phyloP scores from a whole-genome alignment of 2,888 invertebrate genomes.

The Agrochola macilenta region DNA sequence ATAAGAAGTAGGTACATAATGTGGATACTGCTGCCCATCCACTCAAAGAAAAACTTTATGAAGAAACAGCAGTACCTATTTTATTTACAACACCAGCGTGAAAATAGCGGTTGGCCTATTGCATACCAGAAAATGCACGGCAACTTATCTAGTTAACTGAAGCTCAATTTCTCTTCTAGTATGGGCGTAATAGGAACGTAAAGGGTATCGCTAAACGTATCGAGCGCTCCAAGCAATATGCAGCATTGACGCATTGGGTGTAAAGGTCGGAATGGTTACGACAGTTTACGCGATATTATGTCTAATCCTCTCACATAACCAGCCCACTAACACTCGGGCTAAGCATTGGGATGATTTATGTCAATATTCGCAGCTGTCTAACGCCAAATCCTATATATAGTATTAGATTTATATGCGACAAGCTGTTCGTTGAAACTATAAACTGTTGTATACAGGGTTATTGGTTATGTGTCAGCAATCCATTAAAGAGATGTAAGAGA shows the following conservation, averaged over 20 bases:
- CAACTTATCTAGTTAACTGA: slow-evolving; percentile 47
- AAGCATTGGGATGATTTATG: slow-evolving; percentile 59
- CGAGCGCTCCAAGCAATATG: slow-evolving; percentile 42
- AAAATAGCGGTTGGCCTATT: slow-evolving; percentile 20
- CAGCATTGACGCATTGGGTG: slow-evolving; percentile 49
- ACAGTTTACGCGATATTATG: slow-evolving; percentile 58
- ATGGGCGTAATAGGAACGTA: slow-evolving; percentile 52
- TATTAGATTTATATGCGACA: slow-evolving; percentile 35
- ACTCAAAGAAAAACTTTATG: background rate
- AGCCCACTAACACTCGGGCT: slow-evolving; percentile 51
- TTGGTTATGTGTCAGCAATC: too few species aligned
- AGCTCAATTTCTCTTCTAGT: slow-evolving; percentile 50
- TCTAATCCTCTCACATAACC: slow-evolving; percentile 58
- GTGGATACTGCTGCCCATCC: background rate
- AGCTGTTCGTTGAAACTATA: slow-evolving; percentile 5
- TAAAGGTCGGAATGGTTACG: slow-evolving; percentile 58
- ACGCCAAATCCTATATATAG: slow-evolving; percentile 21
- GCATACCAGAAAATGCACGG: slow-evolving; percentile 25
- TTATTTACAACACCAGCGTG: background rate
- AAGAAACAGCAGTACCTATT: background rate
- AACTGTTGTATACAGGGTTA: background rate
- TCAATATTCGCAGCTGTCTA: slow-evolving; percentile 58
- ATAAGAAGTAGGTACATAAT: background rate
- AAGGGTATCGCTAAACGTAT: slow-evolving; percentile 51
- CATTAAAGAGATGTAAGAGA: too few species aligned